Base-by-base conservation (phyloP, 1,140 invertebrate genomes). In the Penaeus vannamei region DNA sequence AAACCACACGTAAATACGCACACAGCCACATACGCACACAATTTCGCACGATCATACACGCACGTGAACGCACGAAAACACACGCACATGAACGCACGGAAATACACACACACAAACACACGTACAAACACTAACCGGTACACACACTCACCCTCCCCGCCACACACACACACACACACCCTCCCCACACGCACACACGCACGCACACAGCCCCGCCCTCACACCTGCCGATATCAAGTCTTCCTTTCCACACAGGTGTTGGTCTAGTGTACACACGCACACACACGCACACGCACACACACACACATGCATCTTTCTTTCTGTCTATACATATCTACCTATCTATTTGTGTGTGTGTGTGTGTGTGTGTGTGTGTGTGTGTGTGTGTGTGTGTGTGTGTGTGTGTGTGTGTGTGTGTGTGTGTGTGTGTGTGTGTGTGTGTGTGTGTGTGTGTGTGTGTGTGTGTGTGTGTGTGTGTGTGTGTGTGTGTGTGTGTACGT, bases 391-490 rank as follows among this genome's bases (percentile, higher is more conserved):
- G 62, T 23, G 84, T 29, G 84, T 23, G 10, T 29, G 62, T 23
- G 62, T 60, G 84, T 17, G 84, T 66, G 83, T 62, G 83, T 62
- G 83, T 32, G 59, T 29, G 83, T 29, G 83, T 69, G 10, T 85
- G 36, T 85, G 23, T n/a, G 22, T 46, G 84, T 85, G 64, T 66
- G 60, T 69, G 83, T 66, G 59, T 84, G 32, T 64, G 83, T 62
- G 83, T 66, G 62, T 62, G 32, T 84, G 59, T 84, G 83, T 85
- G 83, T 85, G 60, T 69, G 64, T 85, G 83, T 84, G 82, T 84
- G 53, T 64, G 64, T 85, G 64, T 85, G 64, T 85, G 60, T 85
- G 64, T 85, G 83, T 85, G 83, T 85, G 83, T 85, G 83, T 85
- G 83, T 85, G 83, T 85, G 64, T 69, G 64, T 69, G 83, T 85